Evolutionary conservation across 2,888 invertebrate genomes (phyloP), one percentile per base, ranked within the genome.

Genomic region (Drosophila algonquin): DNA sequence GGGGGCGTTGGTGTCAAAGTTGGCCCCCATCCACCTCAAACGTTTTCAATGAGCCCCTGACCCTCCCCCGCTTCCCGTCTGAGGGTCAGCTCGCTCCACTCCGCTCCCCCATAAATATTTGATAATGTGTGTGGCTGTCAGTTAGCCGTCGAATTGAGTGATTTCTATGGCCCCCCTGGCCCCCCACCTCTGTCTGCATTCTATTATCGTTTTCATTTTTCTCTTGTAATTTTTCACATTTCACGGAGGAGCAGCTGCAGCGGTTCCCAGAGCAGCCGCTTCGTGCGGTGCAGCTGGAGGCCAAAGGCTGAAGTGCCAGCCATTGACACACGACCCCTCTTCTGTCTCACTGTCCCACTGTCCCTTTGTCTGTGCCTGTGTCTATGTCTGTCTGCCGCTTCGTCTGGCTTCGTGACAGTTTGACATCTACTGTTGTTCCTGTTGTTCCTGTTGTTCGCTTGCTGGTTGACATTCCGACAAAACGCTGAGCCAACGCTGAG

Each of bases 121-220:
- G 81, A 84, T 84, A 85, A 83, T 85, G 83, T 85, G 77, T 80
- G 60, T 77, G 67, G 81, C 86, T 84, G 84, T 84, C 84, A 85
- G 85, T 84, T 83, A 76, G 80, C 75, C 81, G 78, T 83, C 75
- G 79, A 83, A 84, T 84, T 85, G 84, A 84, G 86, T 81, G 84
- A 85, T 84, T 83, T 85, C 80, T 75, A 57, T 64, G 56, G 59
- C 52, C 59, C 58, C 68, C 61, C 12, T 14, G 32, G 18, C 1
- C 18, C 45, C 14, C 54, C n/a, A 6, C 40, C 61, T 46, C 14
- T 6, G 40, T 1, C 47, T 16, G 18, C 61, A 30, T 67, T 50
- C 58, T 63, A 48, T 47, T 63, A 51, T 47, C 63, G 53, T 40
- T 69, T 63, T 58, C 52, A 45, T 55, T 58, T 58, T 62, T 52